A percentile compares a stretch with the other conserved stretches of the same genome.
Conservation (phyloP, 2,113 vertebrate species). For the Ceratotherium simum region DNA sequence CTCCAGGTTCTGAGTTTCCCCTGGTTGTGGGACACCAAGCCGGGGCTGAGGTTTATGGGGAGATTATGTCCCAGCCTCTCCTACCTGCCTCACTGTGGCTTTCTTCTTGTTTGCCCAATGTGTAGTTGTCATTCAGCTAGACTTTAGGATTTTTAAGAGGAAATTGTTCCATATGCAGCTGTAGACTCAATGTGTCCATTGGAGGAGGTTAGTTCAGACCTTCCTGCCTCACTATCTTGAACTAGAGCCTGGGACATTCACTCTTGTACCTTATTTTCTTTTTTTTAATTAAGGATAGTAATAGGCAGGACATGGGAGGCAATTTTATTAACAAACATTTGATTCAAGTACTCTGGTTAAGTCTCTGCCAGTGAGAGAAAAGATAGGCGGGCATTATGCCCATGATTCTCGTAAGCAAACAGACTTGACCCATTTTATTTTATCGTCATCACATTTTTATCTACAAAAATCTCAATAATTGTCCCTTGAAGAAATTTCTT, state of each 20-base stretch:
- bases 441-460: not conserved
- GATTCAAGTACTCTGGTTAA: not conserved
- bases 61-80: no score
- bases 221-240: no score
- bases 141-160: no score
- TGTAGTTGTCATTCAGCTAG: no score
- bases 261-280: not conserved
- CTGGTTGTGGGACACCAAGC: no score
- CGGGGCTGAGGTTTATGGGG: no score
- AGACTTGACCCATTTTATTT: not conserved
- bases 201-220: no score
- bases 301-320: not conserved
- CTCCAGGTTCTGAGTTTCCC: no score
- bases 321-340: not conserved
- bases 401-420: not conserved
- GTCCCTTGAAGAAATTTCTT: not conserved
- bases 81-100: no score
- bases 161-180: no score
- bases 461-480: not conserved
- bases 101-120: no score
- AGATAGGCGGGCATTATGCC: not conserved
- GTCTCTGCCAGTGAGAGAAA: not conserved
- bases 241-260: not conserved
- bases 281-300: not conserved
- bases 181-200: no score